Conservation (phyloP, 2,113 vertebrate genomes). For the Anoplopoma fimbria region DNA sequence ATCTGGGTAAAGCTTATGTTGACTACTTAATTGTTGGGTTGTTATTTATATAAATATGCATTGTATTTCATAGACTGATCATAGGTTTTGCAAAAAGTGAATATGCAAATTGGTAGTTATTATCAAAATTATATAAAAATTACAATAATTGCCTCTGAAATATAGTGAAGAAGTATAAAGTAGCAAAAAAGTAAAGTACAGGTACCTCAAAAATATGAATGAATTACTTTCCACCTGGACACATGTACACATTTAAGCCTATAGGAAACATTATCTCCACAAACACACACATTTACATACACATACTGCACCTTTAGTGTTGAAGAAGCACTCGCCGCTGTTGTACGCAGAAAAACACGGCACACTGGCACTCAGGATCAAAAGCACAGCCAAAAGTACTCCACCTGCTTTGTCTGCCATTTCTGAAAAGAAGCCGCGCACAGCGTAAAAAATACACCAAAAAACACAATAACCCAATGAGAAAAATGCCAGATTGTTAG, state of each 20-base stretch:
- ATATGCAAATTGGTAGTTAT: background rate
- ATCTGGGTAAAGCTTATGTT: background rate
- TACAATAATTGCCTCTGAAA: background rate
- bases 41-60: background rate
- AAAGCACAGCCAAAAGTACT: slow-evolving; percentile 48
- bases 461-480: background rate
- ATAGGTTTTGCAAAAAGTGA: background rate
- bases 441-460: background rate
- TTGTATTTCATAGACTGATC: background rate
- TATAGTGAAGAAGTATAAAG: background rate
- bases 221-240: background rate
- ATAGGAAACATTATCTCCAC: background rate
- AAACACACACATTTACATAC: background rate
- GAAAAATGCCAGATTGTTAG: background rate
- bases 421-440: slow-evolving; percentile 26
- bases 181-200: background rate
- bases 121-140: background rate
- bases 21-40: background rate
- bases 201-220: background rate
- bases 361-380: slow-evolving; percentile 67
- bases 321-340: slow-evolving; percentile 84
- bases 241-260: background rate
- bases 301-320: slow-evolving; percentile 79
- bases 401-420: slow-evolving; percentile 56
- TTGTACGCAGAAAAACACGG: slow-evolving; percentile 69